Evolutionary conservation across 2,888 invertebrate species (phyloP).

Genomic region (Tinea trinotella): DNA sequence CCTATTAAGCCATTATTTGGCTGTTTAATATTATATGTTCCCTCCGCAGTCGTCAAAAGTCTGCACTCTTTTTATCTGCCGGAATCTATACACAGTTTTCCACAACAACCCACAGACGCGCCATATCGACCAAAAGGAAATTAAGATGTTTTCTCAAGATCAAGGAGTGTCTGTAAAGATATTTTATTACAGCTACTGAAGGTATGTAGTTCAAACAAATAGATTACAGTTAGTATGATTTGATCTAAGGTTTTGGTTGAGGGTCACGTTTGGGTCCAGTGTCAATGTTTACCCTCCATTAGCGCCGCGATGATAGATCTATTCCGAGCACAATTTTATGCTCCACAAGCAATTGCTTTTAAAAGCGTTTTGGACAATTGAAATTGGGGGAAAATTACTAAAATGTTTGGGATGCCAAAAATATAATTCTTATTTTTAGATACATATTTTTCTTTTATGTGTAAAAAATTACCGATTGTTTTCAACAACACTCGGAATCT

Average conservation of each 20-base stretch:
- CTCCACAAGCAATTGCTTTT: neutral
- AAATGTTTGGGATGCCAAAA: neutral
- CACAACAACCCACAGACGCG: too few relatives aligned
- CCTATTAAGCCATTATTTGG: too few relatives aligned
- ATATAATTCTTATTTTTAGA: too few relatives aligned
- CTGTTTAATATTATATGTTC: too few relatives aligned
- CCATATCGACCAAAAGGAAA: too few relatives aligned
- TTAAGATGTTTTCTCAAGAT: too few relatives aligned
- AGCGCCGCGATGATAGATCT: slow-evolving; percentile 23
- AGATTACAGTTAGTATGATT: neutral
- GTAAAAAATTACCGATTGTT: neutral
- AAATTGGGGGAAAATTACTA: neutral
- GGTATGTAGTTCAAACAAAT: slow-evolving; percentile 1
- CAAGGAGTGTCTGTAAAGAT: too few relatives aligned
- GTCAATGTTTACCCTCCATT: slow-evolving; percentile 58
- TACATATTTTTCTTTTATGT: too few relatives aligned
- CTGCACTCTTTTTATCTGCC: too few relatives aligned
- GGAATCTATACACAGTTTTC: too few relatives aligned
- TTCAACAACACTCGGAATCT: neutral
- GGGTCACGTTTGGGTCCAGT: slow-evolving; percentile 43
- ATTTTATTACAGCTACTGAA: too few relatives aligned
- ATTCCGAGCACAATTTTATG: neutral
- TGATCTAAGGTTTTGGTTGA: neutral
- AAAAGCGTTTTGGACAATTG: neutral
- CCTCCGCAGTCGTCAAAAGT: too few relatives aligned